Evolutionary conservation across 2,113 vertebrate genomes (phyloP).

Genomic region (Andinoacara biseriatus): DNA sequence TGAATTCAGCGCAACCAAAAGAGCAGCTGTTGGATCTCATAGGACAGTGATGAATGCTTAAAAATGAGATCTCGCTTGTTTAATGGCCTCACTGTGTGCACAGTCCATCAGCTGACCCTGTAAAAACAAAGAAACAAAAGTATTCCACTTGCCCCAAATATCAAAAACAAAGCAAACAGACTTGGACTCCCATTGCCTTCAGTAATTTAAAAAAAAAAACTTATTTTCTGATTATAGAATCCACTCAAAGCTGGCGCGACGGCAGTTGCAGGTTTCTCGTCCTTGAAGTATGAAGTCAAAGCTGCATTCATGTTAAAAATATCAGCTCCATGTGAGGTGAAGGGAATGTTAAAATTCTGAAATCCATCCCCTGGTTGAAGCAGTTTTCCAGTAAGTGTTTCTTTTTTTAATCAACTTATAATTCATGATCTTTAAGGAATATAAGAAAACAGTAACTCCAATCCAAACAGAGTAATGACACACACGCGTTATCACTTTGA

Average conservation of each 20-base stretch:
- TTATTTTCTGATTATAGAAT: slow-evolving; percentile 19
- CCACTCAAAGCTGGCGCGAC: neutral
- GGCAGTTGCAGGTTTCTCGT: neutral
- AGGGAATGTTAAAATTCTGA: neutral
- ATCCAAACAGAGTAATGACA: neutral
- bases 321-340: neutral
- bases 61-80: neutral
- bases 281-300: slow-evolving; percentile 4
- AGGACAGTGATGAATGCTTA: neutral
- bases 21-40: slow-evolving; percentile 32
- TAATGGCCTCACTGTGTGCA: neutral
- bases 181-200: neutral
- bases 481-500: neutral
- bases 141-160: neutral
- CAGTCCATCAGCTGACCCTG: neutral
- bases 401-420: neutral
- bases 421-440: neutral
- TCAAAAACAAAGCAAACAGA: neutral
- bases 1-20: slow-evolving; percentile 24
- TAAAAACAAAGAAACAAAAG: neutral
- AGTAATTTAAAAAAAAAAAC: neutral
- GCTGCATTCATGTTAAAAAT: slow-evolving; percentile 24
- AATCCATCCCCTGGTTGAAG: neutral
- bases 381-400: neutral
- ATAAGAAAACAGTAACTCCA: neutral